These are phyloP conservation scores for Otocyon megalotis DNA, from an alignment of 2,113 vertebrate species.

Conservation along the genomic window DNA sequence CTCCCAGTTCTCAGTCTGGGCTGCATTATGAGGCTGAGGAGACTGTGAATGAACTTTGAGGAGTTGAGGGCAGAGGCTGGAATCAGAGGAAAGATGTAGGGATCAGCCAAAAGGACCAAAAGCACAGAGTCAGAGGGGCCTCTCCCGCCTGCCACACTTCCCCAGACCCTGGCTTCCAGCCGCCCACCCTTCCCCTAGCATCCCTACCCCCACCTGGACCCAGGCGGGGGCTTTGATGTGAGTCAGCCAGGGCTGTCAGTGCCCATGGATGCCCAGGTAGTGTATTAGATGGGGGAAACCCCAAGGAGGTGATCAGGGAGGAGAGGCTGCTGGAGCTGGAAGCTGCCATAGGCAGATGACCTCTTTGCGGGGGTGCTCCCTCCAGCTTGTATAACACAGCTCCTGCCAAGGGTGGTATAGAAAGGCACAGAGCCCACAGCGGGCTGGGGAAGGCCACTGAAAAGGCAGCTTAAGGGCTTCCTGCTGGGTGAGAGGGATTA, in stretches of 20 bases:
- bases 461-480: constrained; percentile 89
- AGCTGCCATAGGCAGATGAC: constrained; percentile 83
- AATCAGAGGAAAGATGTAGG: constrained; percentile 28
- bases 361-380: constrained; percentile 85
- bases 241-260: neutral
- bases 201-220: neutral
- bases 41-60: neutral
- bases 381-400: constrained; percentile 87
- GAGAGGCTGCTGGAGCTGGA: constrained; percentile 52
- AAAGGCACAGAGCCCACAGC: constrained; percentile 79
- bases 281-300: neutral
- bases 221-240: neutral
- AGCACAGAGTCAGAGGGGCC: constrained; percentile 58
- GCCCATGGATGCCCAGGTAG: neutral
- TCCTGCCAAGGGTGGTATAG: constrained; percentile 87
- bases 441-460: constrained; percentile 83
- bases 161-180: constrained; percentile 24
- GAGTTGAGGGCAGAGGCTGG: neutral
- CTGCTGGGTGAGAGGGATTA: constrained; percentile 89
- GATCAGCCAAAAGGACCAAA: constrained; percentile 20
- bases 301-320: constrained; percentile 14
- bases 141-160: constrained; percentile 56
- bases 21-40: neutral
- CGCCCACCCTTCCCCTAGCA: neutral
- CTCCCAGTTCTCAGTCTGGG: neutral